Percentiles rank a stretch among this genome's conserved stretches.
phyloP scores from a whole-genome alignment of 2,797 vertebrate genomes.

The Crocodylus rhombifer region DNA sequence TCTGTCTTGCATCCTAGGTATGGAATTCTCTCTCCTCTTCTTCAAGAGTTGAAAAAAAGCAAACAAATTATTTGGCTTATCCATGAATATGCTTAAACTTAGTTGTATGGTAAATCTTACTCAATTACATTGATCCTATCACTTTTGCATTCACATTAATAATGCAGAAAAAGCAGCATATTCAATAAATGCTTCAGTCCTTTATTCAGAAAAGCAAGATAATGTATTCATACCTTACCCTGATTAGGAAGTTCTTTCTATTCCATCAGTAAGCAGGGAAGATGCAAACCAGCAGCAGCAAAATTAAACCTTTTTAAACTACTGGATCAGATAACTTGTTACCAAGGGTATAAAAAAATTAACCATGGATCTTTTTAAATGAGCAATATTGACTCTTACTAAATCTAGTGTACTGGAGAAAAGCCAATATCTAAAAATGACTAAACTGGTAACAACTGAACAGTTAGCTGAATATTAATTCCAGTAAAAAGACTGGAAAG shows the following conservation, averaged over 20 bases:
- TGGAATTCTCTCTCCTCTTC: background rate
- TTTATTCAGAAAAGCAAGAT: background rate
- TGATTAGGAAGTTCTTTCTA: rapidly evolving
- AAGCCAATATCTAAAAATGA: background rate
- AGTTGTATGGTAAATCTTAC: background rate
- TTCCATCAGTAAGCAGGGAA: background rate
- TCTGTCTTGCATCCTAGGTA: background rate
- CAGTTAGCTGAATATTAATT: background rate
- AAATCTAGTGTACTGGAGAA: background rate
- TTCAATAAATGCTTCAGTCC: background rate
- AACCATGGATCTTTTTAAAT: no score
- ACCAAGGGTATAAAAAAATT: no score
- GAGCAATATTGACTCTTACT: no score
- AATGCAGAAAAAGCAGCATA: background rate
- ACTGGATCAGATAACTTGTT: background rate
- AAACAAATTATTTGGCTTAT: background rate
- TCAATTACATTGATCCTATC: background rate
- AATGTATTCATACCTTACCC: rapidly evolving
- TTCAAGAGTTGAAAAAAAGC: background rate
- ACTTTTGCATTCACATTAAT: rapidly evolving
- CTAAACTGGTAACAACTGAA: rapidly evolving
- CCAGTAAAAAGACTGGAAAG: background rate
- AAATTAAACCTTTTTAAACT: background rate
- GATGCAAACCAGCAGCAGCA: background rate
- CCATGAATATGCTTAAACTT: rapidly evolving